Percentiles rank a stretch among this genome's conserved stretches.
Evolutionary conservation across 2,888 invertebrate species (phyloP).

Genomic region (Sthenelais limicola): DNA sequence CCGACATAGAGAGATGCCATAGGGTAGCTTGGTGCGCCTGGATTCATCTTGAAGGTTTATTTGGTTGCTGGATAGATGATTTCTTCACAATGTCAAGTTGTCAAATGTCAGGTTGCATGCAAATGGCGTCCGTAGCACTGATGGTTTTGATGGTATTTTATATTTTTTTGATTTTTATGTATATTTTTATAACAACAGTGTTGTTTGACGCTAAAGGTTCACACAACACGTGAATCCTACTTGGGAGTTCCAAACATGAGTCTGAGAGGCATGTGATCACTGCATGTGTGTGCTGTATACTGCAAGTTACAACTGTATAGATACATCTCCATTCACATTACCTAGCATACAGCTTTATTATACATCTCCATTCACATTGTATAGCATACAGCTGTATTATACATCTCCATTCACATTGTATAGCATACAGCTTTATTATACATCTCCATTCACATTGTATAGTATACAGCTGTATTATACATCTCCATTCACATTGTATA

Average conservation of each 20-base stretch:
- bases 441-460: too few species aligned
- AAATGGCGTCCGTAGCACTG: slow-evolving; percentile 38
- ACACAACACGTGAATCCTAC: slow-evolving; percentile 59
- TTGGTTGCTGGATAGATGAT: neutral
- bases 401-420: too few species aligned
- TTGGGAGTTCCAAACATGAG: slow-evolving; percentile 55
- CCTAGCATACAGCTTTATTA: too few species aligned
- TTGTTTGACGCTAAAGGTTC: slow-evolving; percentile 55
- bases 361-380: too few species aligned
- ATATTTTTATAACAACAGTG: slow-evolving; percentile 58
- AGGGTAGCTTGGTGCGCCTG: slow-evolving; percentile 67
- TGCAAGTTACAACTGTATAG: too few species aligned
- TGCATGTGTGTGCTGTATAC: too few species aligned
- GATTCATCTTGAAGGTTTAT: slow-evolving; percentile 53
- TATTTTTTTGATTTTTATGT: slow-evolving; percentile 64
- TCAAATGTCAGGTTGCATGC: neutral
- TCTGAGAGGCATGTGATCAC: slow-evolving; percentile 65
- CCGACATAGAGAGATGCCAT: slow-evolving; percentile 97
- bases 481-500: too few species aligned
- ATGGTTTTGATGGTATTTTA: slow-evolving; percentile 51
- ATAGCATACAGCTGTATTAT: too few species aligned
- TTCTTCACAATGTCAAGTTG: slow-evolving; percentile 14
- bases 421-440: too few species aligned
- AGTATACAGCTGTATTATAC: too few species aligned
- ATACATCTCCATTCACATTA: too few species aligned